These are phyloP conservation scores for Macaria liturata DNA, from an alignment of 2,888 invertebrate species.

Conservation along the genomic window DNA sequence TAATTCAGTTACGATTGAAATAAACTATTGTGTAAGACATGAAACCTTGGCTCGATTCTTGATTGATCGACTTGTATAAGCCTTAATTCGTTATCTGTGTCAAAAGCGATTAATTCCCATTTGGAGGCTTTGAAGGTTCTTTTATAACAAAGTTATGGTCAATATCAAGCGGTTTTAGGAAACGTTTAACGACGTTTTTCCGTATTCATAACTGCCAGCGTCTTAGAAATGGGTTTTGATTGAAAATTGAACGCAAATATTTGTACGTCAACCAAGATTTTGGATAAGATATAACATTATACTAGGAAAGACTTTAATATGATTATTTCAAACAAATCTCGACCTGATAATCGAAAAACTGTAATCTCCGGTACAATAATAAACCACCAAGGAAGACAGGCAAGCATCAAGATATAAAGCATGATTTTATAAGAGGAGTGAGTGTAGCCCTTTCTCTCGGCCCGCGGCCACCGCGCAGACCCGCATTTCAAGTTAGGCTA, in stretches of 20 bases:
- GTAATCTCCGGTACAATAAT: too few species aligned
- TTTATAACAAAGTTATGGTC: neutral
- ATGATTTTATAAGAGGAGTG: constrained; percentile 2
- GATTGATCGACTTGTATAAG: constrained; percentile 32
- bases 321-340: too few species aligned
- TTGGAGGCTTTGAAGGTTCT: constrained; percentile 3
- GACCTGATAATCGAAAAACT: too few species aligned
- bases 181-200: too few species aligned
- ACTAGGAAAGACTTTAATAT: too few species aligned
- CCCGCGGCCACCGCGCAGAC: neutral
- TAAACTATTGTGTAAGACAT: constrained; percentile 56
- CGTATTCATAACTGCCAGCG: too few species aligned
- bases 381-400: too few species aligned
- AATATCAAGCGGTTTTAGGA: neutral
- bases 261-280: too few species aligned
- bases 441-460: constrained; percentile 14
- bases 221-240: too few species aligned
- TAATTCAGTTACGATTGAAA: constrained; percentile 64
- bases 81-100: constrained; percentile 14
- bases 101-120: constrained; percentile 18
- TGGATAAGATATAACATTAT: too few species aligned
- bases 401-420: neutral
- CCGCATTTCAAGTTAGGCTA: constrained; percentile 8
- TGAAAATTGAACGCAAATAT: too few species aligned
- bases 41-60: constrained; percentile 42